phyloP scores from a whole-genome alignment of 2,797 vertebrate species.

The Oreortyx pictus region DNA sequence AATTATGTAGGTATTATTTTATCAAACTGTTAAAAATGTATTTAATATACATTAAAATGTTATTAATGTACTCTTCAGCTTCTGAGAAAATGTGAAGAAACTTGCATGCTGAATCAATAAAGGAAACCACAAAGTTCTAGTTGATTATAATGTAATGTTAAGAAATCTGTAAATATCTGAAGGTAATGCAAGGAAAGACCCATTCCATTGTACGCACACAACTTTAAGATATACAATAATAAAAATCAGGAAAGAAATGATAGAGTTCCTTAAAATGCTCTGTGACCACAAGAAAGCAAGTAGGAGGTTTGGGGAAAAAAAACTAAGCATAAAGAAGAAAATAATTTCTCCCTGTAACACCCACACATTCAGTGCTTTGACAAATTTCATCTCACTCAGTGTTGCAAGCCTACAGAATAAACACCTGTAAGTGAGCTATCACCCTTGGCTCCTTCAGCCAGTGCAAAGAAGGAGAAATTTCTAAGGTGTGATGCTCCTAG shows the following conservation, averaged over 20 bases:
- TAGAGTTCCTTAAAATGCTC: background rate
- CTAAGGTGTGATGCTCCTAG: background rate
- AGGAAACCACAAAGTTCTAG: background rate
- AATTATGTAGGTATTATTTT: background rate
- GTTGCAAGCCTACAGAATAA: background rate
- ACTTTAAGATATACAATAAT: background rate
- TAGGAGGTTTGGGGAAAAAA: background rate
- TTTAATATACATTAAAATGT: background rate
- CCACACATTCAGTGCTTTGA: background rate
- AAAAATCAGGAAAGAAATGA: background rate
- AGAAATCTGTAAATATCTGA: background rate
- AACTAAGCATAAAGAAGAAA: background rate
- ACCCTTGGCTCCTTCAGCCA: background rate
- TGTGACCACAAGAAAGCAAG: background rate
- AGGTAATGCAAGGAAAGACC: fast-evolving
- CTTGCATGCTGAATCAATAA: background rate
- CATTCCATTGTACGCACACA: background rate
- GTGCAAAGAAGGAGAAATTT: background rate
- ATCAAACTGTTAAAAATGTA: background rate
- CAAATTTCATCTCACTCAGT: background rate
- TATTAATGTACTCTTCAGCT: background rate
- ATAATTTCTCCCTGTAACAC: background rate
- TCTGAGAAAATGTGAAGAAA: background rate
- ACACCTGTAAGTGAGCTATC: background rate
- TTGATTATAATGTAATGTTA: background rate